Conservation (phyloP, 2,113 vertebrate species). For the Arenaria interpres region DNA sequence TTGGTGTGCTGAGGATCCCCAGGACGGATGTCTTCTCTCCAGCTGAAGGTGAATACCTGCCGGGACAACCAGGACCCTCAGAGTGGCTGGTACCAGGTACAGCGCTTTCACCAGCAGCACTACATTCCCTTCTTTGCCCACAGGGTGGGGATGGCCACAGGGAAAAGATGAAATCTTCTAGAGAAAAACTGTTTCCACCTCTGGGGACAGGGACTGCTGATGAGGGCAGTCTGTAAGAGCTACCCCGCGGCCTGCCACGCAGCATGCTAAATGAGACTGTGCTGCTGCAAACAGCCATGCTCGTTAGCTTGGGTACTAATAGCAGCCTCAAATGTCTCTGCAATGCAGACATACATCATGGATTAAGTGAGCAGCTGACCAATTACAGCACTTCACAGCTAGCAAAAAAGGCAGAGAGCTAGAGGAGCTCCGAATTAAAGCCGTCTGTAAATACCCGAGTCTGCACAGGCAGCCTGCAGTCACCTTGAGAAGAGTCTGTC, state of each 20-base stretch:
- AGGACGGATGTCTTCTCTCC: constrained; percentile 93
- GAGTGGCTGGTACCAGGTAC: not conserved
- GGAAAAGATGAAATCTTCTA: not conserved
- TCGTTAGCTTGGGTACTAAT: constrained; percentile 7
- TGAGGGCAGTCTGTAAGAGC: not conserved
- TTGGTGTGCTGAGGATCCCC: constrained; percentile 94
- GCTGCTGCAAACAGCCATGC: constrained; percentile 30
- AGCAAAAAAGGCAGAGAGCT: not conserved
- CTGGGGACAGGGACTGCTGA: not conserved
- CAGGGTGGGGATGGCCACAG: not conserved
- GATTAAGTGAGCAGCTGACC: constrained; percentile 53
- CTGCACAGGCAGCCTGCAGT: constrained; percentile 1
- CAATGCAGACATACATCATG: constrained; percentile 54
- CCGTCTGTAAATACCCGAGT: not conserved
- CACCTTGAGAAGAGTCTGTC: not conserved
- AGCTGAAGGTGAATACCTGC: constrained; percentile 95
- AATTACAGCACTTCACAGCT: constrained; percentile 24
- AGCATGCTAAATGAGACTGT: not conserved
- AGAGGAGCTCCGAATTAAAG: not conserved
- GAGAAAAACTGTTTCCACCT: not conserved
- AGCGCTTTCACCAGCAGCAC: not conserved
- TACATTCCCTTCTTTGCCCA: not conserved
- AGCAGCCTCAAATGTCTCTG: constrained; percentile 36
- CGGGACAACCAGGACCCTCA: not conserved
- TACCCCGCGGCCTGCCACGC: not conserved